These are phyloP conservation scores for Drosophila meridionalis DNA, from an alignment of 2,888 invertebrate species.

Conservation along the genomic window DNA sequence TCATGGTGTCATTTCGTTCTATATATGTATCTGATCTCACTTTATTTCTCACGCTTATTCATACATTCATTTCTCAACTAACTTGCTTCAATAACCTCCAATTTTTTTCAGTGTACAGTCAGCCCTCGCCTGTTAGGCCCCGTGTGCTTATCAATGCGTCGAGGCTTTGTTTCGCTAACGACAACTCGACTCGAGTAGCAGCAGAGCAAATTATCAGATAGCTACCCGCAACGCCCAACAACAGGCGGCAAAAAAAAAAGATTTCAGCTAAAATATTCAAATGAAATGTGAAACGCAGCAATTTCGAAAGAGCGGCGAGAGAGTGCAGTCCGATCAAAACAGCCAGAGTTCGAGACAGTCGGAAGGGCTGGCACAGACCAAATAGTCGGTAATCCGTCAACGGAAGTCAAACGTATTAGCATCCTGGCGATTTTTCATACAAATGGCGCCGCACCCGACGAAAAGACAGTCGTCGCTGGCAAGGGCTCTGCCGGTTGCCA, in stretches of 20 bases:
- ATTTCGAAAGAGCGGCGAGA: constrained; percentile 41
- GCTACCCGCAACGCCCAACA: constrained; percentile 40
- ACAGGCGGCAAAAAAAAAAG: constrained; percentile 41
- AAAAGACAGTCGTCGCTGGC: constrained; percentile 32
- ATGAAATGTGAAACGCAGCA: constrained; percentile 80
- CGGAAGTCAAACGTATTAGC: constrained; percentile 85
- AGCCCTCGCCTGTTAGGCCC: constrained; percentile 36
- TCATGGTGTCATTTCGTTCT: too few species aligned
- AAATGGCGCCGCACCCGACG: constrained; percentile 76
- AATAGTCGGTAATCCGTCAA: constrained; percentile 83
- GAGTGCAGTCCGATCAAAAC: not conserved
- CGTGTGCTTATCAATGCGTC: constrained; percentile 66
- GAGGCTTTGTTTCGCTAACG: constrained; percentile 63
- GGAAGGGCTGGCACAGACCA: constrained; percentile 50
- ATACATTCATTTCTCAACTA: too few species aligned
- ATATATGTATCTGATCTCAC: too few species aligned
- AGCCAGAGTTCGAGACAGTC: constrained; percentile 10
- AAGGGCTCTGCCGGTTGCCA: constrained; percentile 48
- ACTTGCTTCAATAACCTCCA: not conserved
- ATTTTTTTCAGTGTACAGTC: constrained; percentile 47
- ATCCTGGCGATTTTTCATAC: constrained; percentile 84
- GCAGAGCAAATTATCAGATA: constrained; percentile 79
- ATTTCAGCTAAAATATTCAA: constrained; percentile 76
- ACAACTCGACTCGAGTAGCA: constrained; percentile 42
- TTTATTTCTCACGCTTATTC: not conserved